A percentile compares a stretch with the other conserved stretches of the same genome.
These are phyloP conservation scores for Apis dorsata DNA, from an alignment of 1,140 invertebrate species.

Conservation along the genomic window DNA sequence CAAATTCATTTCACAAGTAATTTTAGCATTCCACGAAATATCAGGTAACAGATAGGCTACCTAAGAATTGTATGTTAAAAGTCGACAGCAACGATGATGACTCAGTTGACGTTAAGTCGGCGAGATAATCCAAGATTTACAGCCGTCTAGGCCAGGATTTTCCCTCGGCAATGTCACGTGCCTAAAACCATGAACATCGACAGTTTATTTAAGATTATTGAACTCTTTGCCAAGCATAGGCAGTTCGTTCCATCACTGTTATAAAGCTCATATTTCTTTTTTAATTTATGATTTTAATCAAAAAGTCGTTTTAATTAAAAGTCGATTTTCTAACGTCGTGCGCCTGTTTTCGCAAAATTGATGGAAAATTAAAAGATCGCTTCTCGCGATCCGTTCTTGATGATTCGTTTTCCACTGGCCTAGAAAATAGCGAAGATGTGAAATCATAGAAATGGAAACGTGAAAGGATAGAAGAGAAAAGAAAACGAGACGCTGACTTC, in stretches of 20 bases:
- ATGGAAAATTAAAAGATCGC: not conserved
- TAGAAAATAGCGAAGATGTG: not conserved
- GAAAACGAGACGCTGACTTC: constrained; percentile 8
- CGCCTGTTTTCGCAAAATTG: not conserved
- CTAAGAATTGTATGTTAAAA: not conserved
- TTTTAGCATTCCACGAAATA: not conserved
- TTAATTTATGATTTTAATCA: constrained; percentile 24
- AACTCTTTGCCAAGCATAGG: not conserved
- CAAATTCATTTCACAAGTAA: not conserved
- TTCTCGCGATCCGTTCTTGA: not conserved
- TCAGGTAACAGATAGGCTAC: not conserved
- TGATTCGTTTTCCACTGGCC: not conserved
- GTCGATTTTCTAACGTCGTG: not conserved
- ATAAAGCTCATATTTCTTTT: not conserved
- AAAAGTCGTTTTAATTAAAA: not conserved
- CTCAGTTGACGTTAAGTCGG: not conserved
- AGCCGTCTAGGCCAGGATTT: constrained; percentile 4
- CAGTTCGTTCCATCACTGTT: not conserved
- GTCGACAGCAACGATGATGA: not conserved
- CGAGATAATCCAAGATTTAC: constrained; percentile 34
- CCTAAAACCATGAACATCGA: not conserved
- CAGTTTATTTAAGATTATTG: constrained; percentile 9
- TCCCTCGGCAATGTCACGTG: not conserved
- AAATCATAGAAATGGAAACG: not conserved
- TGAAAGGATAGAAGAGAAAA: not conserved